Evolutionary conservation across 2,888 invertebrate species (phyloP), one percentile per base, ranked within the genome.

Genomic region (Cosmia pyralina): DNA sequence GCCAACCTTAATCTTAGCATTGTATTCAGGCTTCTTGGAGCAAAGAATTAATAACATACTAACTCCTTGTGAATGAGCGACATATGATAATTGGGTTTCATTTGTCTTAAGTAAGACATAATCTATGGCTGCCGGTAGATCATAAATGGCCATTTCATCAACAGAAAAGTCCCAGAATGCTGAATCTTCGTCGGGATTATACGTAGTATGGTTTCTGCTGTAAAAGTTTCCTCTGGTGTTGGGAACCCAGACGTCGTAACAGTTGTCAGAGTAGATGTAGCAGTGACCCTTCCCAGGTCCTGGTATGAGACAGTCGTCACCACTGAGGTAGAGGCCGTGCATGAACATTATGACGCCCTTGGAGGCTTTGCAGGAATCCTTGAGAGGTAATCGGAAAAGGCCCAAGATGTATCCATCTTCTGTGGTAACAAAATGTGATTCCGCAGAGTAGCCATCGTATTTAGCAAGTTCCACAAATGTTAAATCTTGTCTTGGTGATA

Each of bases 161-260:
- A 89, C 65, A 13, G 79, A 70, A 60, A 87, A 91, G 64, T 90
- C 60, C 90, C 91, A 91, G 70, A 82, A 91, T 1, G 73, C 41
- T 0, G 80, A 48, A 63, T 86, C 62, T 57, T 50, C 75, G 55
- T 88, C 78, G 0, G 88, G 88, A 46, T 89, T 52, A 8, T 80
- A 75, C 0, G 88, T 88, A 0, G 87, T 84, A 84, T 97, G 97
- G 10, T 77, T 75, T 63, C 93, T 92, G 8, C 96, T 96, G 88
- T 97, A 97, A 0, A 95, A 96, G 90, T 98, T 98, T 17, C 98
- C 98, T 75, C 98, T 94, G 19, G 96, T 96, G 91, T 98, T 98
- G 5, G 97, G 98, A 76, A 98, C 84, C 98, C 98, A 98, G 5
- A 97, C 97, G 85, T 97, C 97, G 82, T 97, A 97, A 19, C 97